Percentiles rank a stretch among this genome's conserved stretches.
phyloP scores from a whole-genome alignment of 2,888 invertebrate genomes.

The Ceramica pisi region DNA sequence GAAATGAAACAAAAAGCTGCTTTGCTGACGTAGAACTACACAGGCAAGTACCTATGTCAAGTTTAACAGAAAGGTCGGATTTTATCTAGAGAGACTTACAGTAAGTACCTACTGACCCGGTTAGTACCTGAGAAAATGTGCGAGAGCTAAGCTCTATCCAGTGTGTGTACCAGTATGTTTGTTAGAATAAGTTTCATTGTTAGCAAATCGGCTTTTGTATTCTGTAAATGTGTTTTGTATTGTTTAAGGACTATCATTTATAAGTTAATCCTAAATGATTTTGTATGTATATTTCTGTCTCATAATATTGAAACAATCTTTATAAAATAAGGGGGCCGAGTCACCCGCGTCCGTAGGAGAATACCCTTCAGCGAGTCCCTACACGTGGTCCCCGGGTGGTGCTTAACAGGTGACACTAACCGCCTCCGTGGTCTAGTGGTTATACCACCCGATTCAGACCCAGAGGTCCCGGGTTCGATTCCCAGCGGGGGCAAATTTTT shows the following conservation, averaged over 20 bases:
- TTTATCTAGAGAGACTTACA: constrained; percentile 23
- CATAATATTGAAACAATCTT: background rate
- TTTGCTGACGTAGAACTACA: constrained; percentile 12
- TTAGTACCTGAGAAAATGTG: background rate
- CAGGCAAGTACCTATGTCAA: constrained; percentile 14
- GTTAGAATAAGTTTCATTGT: constrained; percentile 15
- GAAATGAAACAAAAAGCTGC: constrained; percentile 33
- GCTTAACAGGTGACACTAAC: too few species aligned
- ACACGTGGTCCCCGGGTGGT: too few species aligned
- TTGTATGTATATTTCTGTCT: background rate
- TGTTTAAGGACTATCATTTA: background rate
- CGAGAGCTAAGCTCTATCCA: background rate
- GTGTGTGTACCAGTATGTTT: background rate
- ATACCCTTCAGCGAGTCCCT: too few species aligned
- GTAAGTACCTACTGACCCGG: constrained; percentile 4
- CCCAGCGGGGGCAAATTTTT: too few species aligned
- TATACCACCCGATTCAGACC: too few species aligned
- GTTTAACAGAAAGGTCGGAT: constrained; percentile 22
- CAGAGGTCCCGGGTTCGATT: too few species aligned
- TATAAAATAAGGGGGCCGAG: too few species aligned
- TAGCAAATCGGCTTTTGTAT: constrained; percentile 11
- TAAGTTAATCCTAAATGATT: background rate
- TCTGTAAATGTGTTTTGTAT: background rate
- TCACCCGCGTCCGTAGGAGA: too few species aligned
- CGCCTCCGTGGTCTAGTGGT: too few species aligned